Conservation (phyloP, 2,797 vertebrate species). For the Falco rusticolus region DNA sequence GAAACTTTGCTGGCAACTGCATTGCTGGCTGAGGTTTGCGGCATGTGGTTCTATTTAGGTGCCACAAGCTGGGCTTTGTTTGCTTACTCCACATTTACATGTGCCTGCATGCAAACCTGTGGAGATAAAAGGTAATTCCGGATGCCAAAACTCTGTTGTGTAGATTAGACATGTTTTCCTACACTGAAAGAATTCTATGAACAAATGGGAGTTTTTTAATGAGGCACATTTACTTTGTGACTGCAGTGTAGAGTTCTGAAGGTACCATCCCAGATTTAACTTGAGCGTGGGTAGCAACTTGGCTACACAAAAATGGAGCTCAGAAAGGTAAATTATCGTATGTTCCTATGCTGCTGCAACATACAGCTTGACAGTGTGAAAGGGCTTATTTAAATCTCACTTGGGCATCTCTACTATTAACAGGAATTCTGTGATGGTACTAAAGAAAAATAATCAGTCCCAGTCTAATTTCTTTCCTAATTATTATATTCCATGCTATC, state of each 20-base stretch:
- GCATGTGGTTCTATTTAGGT: conserved; percentile 59
- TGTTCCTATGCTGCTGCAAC: not conserved
- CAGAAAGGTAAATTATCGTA: not conserved
- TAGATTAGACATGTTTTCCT: not conserved
- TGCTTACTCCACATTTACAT: conserved; percentile 40
- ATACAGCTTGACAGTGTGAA: not conserved
- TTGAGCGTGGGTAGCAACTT: not conserved
- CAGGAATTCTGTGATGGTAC: not conserved
- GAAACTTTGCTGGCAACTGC: conserved; percentile 23
- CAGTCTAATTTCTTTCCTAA: not conserved
- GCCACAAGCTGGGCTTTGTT: conserved; percentile 62
- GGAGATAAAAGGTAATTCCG: conserved; percentile 46
- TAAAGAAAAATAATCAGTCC: not conserved
- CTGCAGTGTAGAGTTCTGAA: not conserved
- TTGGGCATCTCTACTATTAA: not conserved
- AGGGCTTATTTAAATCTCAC: not conserved
- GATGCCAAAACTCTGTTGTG: not conserved
- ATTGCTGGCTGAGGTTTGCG: not conserved
- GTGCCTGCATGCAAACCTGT: conserved; percentile 53
- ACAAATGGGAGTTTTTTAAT: not conserved
- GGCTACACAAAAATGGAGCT: not conserved
- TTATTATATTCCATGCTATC: not conserved
- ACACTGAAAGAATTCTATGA: not conserved
- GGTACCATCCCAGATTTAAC: not conserved
- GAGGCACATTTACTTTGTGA: not conserved